A percentile compares a stretch with the other conserved stretches of the same genome.
Evolutionary conservation across 2,888 invertebrate genomes (phyloP).

Genomic region (Callosobruchus maculatus): DNA sequence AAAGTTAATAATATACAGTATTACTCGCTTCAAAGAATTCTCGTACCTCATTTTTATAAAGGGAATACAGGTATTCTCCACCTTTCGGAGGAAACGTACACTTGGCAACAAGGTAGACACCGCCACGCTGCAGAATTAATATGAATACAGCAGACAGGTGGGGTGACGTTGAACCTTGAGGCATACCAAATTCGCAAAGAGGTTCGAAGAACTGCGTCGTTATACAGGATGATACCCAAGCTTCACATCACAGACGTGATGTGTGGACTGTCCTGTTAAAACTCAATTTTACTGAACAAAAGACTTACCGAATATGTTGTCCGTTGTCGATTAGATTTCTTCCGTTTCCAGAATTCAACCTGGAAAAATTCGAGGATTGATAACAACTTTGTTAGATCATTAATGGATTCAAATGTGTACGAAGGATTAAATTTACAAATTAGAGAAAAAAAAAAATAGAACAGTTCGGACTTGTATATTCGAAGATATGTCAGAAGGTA

Average conservation of each 20-base stretch:
- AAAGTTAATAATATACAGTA: too few relatives aligned
- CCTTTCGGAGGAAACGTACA: background rate
- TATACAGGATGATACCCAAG: background rate
- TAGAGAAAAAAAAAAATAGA: too few relatives aligned
- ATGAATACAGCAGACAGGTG: background rate
- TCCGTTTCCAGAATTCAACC: background rate
- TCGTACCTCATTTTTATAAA: too few relatives aligned
- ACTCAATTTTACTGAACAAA: background rate
- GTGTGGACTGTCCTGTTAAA: too few relatives aligned
- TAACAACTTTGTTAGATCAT: too few relatives aligned
- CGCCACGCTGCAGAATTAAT: background rate
- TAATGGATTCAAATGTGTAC: too few relatives aligned
- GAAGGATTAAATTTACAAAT: too few relatives aligned
- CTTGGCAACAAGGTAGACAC: background rate
- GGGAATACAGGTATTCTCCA: too few relatives aligned
- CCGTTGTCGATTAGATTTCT: background rate
- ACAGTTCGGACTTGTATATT: too few relatives aligned
- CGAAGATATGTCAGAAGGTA: too few relatives aligned
- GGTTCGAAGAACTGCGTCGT: background rate
- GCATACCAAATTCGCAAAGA: background rate
- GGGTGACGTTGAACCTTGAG: background rate
- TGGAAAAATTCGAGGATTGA: too few relatives aligned
- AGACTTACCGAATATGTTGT: background rate
- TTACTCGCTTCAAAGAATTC: too few relatives aligned
- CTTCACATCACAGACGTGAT: background rate